Evolutionary conservation across 2,797 vertebrate species (phyloP).

Genomic region (Malacoraja senta): DNA sequence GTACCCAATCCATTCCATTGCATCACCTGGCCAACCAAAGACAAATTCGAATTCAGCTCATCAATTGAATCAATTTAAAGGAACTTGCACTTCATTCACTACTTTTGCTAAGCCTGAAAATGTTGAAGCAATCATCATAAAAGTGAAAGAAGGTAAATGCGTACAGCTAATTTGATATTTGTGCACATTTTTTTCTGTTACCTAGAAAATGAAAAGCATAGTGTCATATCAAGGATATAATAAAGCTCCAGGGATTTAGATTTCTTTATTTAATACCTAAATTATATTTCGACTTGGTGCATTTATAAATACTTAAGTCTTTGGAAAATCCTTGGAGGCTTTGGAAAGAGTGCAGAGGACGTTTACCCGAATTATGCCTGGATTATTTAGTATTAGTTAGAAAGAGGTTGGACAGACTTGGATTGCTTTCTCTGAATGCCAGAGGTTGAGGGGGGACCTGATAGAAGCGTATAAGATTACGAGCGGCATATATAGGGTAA

Average conservation of each 20-base stretch:
- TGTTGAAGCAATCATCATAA: not conserved
- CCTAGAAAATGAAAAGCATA: too few relatives aligned
- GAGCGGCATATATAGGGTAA: too few relatives aligned
- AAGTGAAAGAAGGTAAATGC: not conserved
- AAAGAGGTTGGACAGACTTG: too few relatives aligned
- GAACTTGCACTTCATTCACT: not conserved
- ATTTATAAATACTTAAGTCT: not conserved
- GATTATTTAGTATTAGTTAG: too few relatives aligned
- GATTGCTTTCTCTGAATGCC: too few relatives aligned
- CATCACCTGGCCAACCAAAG: too few relatives aligned
- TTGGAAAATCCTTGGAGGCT: not conserved
- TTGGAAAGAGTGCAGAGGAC: too few relatives aligned
- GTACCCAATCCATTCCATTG: not conserved
- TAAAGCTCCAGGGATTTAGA: not conserved
- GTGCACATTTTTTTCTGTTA: not conserved
- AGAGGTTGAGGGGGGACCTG: too few relatives aligned
- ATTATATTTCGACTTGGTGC: not conserved
- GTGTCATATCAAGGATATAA: not conserved
- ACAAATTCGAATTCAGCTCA: too few relatives aligned
- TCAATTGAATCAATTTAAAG: not conserved
- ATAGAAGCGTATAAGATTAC: too few relatives aligned
- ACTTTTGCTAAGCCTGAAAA: not conserved
- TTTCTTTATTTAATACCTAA: not conserved
- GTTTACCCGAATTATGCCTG: too few relatives aligned
- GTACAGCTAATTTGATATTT: not conserved